Evolutionary conservation across 1,140 invertebrate species (phyloP).

Genomic region (Acromyrmex heyeri): DNA sequence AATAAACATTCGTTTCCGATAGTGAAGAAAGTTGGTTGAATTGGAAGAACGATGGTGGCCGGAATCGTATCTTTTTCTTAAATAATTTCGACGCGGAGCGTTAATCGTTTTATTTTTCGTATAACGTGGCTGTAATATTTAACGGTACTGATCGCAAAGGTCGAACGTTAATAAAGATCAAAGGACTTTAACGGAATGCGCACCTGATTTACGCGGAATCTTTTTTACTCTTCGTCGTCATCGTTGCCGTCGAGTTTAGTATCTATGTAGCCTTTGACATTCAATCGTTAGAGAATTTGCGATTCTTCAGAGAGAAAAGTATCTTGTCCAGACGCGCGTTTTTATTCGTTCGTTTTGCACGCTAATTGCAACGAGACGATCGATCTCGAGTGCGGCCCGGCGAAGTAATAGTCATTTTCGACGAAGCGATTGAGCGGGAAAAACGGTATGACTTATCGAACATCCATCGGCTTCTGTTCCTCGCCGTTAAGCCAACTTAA

Average conservation of each 20-base stretch:
- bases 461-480: conserved; percentile 9
- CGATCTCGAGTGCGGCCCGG: conserved; percentile 18
- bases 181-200: not conserved
- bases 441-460: conserved; percentile 36
- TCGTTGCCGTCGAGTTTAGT: conserved; percentile 9
- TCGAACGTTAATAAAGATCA: conserved; percentile 25
- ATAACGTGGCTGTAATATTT: not conserved
- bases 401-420: conserved; percentile 5
- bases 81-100: not conserved
- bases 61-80: not conserved
- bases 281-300: conserved; percentile 26
- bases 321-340: not conserved
- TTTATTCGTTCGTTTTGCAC: conserved; percentile 9
- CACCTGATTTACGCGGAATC: conserved; percentile 16
- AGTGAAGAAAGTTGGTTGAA: not conserved
- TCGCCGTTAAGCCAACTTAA: not conserved
- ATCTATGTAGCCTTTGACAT: conserved; percentile 38
- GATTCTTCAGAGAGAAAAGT: not conserved
- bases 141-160: conserved; percentile 11
- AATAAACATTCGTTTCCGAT: not conserved
- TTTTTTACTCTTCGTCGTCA: conserved; percentile 15
- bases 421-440: not conserved
- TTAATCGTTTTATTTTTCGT: not conserved
- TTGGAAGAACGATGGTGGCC: not conserved
- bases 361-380: conserved; percentile 36